Base-by-base conservation (phyloP, 2,888 invertebrate species). In the Lepas anatifera region DNA sequence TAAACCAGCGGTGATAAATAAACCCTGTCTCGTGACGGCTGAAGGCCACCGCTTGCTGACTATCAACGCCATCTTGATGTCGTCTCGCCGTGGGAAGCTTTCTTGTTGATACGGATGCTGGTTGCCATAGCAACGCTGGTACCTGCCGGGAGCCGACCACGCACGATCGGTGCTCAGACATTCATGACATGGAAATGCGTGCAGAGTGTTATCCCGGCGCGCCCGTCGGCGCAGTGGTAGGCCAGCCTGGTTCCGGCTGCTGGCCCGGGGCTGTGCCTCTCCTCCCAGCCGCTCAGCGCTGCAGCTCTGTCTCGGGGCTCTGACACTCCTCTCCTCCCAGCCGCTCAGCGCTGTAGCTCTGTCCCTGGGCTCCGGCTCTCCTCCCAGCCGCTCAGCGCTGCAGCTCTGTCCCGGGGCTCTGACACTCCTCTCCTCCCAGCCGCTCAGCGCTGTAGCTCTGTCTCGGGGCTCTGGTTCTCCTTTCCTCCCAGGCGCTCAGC, bases 101-200 rank as follows among this genome's bases (percentile, higher is more conserved):
- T 58, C 18, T 35, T 58, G 58, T 58, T 58, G 58, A 58, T 35
- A 58, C 58, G 58, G 58, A 35, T 58, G 35, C 22, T 48, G 58
- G 58, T 58, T 18, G 35, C 58, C 29, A 58, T 58, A 35, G 32
- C 32, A 35, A 58, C 58, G 32, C 18, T 13, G 22, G 35, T 13
- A n/a, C 41, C 41, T 16, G 2, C 10, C 41, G 41, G 41, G 11
- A 16, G 11, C 41, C 41, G 41, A 41, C 32, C 32, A 18, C 58
- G 58, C 2, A 22, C 58, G 16, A 18, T 10, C 58, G 11, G 35
- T 22, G 22, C 58, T 32, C 58, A 35, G 58, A 4, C 58, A 58
- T 58, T 58, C 58, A 58, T 58, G 58, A 58, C 58, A 58, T 58
- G 58, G 58, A 58, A 58, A 58, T 58, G 58, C 35, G 3, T 32